Percentiles rank a stretch among this genome's conserved stretches.
phyloP scores from a whole-genome alignment of 2,888 invertebrate genomes.

The Prosapia bicincta region DNA sequence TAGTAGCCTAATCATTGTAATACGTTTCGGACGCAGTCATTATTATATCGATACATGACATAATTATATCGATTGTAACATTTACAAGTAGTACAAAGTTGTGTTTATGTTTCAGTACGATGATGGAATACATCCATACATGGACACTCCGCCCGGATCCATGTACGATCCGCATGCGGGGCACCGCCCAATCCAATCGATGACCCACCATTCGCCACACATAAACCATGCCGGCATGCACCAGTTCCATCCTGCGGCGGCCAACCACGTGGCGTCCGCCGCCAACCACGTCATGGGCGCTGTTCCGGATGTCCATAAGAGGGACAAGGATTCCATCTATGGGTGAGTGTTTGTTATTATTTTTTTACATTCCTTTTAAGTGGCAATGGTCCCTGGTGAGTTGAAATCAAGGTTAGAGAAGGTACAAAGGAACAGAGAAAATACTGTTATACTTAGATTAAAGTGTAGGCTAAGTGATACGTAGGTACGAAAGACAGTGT shows the following conservation, averaged over 20 bases:
- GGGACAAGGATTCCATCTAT: slow-evolving; percentile 98
- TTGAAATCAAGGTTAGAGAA: too few species aligned
- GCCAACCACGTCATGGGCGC: slow-evolving; percentile 76
- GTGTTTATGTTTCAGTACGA: slow-evolving; percentile 70
- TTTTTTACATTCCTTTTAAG: too few species aligned
- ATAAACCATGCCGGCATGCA: slow-evolving; percentile 53
- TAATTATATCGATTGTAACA: neutral
- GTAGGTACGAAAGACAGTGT: too few species aligned
- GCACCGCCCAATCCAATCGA: slow-evolving; percentile 45
- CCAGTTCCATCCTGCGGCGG: slow-evolving; percentile 52
- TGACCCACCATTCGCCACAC: slow-evolving; percentile 70
- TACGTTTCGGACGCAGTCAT: too few species aligned
- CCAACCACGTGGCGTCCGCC: slow-evolving; percentile 65
- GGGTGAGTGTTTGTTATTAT: slow-evolving; percentile 84
- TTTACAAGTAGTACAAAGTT: neutral
- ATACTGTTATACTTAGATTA: too few species aligned
- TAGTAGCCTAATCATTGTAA: too few species aligned
- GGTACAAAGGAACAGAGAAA: too few species aligned
- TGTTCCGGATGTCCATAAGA: slow-evolving; percentile 88
- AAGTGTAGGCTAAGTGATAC: too few species aligned
- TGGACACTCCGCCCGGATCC: slow-evolving; percentile 63
- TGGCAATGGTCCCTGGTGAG: too few species aligned
- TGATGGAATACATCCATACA: slow-evolving; percentile 90
- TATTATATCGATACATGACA: slow-evolving; percentile 21
- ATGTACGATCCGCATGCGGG: slow-evolving; percentile 76